Base-by-base conservation (phyloP, 2,797 vertebrate genomes). In the Babyrousa celebensis region DNA sequence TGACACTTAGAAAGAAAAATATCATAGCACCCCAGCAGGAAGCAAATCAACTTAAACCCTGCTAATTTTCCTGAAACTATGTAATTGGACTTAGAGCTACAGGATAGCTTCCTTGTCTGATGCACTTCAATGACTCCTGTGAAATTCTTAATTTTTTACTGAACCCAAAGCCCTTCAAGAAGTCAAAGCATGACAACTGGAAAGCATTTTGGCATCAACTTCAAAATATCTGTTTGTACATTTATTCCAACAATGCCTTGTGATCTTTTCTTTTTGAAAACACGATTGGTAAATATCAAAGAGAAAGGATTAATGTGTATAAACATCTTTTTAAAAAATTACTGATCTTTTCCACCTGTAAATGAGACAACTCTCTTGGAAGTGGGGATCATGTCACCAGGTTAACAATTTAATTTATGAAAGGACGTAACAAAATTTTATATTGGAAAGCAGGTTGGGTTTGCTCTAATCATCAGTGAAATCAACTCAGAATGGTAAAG, bases 141-240 rank as follows among this genome's bases (percentile, higher is more conserved):
- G 70, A 98, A 98, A 98, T 97, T 95, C 6, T 68, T 88, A 91
- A 79, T 78, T 96, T 98, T 97, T 97, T 90, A 62, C 54, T 86
- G 91, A 98, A 95, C 48, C 43, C 86, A 85, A 94, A 97, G 36
- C 1, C 89, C 87, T 97, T 97, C 84, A 91, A 91, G 21, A 96
- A 96, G 83, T 96, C 23, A 97, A 93, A 97, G 60, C 21, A 93
- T 88, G 40, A 93, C 12, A 68, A 74, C 9, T 94, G 43, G 96
- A 97, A 98, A 65, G 1, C 18, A 89, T 92, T 96, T 98, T 97
- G 75, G 54, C 70, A 96, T 40, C 62, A 12, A 96, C 83, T 98
- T 97, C 6, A 97, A 92, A 96, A 96, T 95, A 74, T 96, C 89
- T 94, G 27, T 27, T 52, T 91, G 25, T 80, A 9, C 27, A 93